These are phyloP conservation scores for Temnothorax rugatulus DNA, from an alignment of 2,888 invertebrate species.

Conservation along the genomic window DNA sequence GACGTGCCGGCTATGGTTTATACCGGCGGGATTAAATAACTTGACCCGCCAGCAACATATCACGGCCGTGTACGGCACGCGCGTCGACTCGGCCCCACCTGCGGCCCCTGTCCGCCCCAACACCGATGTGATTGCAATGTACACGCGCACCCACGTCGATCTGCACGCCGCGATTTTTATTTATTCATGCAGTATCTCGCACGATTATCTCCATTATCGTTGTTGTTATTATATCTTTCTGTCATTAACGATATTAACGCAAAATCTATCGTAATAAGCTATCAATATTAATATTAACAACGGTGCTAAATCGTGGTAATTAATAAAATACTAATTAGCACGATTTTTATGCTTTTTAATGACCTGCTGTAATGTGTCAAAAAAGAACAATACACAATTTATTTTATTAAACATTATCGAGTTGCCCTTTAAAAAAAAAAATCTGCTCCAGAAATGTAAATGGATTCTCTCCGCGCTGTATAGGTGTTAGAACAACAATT, in stretches of 20 bases:
- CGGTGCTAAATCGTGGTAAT: background rate
- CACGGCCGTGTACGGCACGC: slow-evolving; percentile 70
- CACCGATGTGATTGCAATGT: slow-evolving; percentile 14
- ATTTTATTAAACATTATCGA: background rate
- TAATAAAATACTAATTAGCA: background rate
- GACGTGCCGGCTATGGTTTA: slow-evolving; percentile 82
- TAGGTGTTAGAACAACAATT: background rate
- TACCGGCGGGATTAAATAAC: slow-evolving; percentile 85
- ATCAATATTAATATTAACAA: slow-evolving; percentile 3
- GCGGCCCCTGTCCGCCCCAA: background rate
- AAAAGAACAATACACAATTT: background rate
- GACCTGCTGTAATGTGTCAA: too few species aligned
- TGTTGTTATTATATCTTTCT: background rate
- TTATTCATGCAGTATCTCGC: background rate
- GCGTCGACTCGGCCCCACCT: slow-evolving; percentile 26
- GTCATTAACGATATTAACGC: background rate
- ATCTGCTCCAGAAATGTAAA: background rate
- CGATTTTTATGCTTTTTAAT: background rate
- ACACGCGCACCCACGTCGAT: background rate
- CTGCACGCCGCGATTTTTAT: slow-evolving; percentile 7
- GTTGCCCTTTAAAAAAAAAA: background rate
- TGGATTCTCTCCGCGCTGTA: background rate
- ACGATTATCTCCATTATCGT: slow-evolving; percentile 13
- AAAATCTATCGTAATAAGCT: background rate
- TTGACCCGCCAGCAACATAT: slow-evolving; percentile 85